A percentile compares a stretch with the other conserved stretches of the same genome.
Evolutionary conservation across 2,888 invertebrate genomes (phyloP).

Genomic region (Dyspetes luteomarginatus): DNA sequence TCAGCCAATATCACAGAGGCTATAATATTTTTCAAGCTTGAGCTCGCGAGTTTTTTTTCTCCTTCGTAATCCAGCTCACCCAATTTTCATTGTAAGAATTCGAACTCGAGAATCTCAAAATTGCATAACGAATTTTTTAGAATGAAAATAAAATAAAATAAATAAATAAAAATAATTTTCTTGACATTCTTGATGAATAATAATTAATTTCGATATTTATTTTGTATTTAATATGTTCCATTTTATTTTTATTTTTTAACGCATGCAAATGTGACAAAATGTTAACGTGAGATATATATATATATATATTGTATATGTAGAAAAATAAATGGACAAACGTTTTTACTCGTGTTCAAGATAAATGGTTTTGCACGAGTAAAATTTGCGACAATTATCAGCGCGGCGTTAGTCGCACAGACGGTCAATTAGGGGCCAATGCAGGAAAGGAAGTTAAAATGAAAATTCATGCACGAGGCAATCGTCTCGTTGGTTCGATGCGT

Average conservation of each 20-base stretch:
- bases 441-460: background rate
- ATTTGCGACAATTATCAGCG: background rate
- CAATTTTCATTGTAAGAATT: background rate
- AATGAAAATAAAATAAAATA: background rate
- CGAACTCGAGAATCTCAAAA: background rate
- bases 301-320: background rate
- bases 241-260: no score
- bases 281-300: no score
- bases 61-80: background rate
- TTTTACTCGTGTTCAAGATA: slow-evolving; percentile 25
- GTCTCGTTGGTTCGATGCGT: background rate
- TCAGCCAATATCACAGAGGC: background rate
- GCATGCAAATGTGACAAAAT: no score
- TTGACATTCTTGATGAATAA: no score
- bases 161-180: background rate
- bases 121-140: background rate
- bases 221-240: background rate
- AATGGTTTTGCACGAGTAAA: slow-evolving; percentile 28
- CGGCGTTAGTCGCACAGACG: background rate
- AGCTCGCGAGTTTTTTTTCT: background rate
- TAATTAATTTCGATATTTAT: background rate
- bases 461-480: background rate
- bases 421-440: background rate
- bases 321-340: background rate
- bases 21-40: slow-evolving; percentile 21